Conservation (phyloP, 37 sponge, comb jelly and placozoan genomes). For the Theonella swinhoei region DNA sequence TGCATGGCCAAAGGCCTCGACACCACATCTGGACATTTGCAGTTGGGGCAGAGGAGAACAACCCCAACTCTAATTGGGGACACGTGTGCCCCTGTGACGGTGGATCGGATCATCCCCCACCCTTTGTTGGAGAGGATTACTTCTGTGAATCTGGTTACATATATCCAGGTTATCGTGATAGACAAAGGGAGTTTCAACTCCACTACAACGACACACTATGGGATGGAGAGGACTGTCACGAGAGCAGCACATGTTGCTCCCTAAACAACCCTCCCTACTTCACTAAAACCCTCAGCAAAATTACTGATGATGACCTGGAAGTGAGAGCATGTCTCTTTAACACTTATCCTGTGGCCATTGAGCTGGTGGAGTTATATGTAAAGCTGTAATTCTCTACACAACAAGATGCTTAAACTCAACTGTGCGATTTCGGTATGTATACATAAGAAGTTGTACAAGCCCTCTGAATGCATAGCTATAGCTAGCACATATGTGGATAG, state of each 20-base stretch:
- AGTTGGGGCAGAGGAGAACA: background rate
- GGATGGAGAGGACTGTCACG: constrained; percentile 24
- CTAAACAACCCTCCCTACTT: constrained; percentile 21
- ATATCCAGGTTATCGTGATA: background rate
- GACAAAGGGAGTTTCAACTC: background rate
- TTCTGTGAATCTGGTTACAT: constrained; percentile 22
- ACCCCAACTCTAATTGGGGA: background rate
- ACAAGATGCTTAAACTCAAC: too few species aligned
- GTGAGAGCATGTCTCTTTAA: background rate
- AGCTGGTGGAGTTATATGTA: background rate
- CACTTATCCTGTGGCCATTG: background rate
- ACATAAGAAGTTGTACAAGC: too few species aligned
- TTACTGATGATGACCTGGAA: background rate
- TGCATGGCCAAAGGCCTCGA: constrained; percentile 5
- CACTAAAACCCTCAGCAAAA: background rate
- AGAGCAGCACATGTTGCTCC: constrained; percentile 4
- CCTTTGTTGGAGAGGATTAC: constrained; percentile 27
- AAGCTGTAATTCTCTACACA: too few species aligned
- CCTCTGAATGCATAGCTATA: too few species aligned
- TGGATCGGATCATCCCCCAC: background rate
- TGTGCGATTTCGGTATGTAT: too few species aligned
- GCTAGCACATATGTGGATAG: too few species aligned
- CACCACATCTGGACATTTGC: constrained; percentile 25
- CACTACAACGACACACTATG: constrained; percentile 19
- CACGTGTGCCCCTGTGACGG: constrained; percentile 22